Evolutionary conservation across 1,140 invertebrate genomes (phyloP).

Genomic region (Pristionchus pacificus): DNA sequence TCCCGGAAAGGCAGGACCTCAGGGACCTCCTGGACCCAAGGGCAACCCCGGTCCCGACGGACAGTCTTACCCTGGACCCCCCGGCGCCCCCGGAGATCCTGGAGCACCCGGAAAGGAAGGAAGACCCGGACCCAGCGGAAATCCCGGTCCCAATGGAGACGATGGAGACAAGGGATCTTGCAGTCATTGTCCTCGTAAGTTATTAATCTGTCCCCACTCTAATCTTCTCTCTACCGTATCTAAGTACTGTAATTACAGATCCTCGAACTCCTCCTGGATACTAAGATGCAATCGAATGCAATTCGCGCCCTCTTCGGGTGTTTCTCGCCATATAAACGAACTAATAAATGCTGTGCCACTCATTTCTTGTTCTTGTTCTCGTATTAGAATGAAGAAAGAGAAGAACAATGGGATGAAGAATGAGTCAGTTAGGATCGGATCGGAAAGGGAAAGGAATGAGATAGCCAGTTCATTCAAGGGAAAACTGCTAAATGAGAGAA

Average conservation of each 20-base stretch:
- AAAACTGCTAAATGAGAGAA: no score
- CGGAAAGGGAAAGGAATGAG: no score
- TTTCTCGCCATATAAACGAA: conserved; percentile 14
- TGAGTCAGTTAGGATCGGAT: no score
- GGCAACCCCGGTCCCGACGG: conserved; percentile 54
- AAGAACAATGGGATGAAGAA: no score
- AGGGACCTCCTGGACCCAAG: conserved; percentile 38
- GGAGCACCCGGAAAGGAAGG: conserved; percentile 40
- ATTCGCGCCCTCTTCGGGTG: conserved; percentile 22
- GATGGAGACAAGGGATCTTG: conserved; percentile 50
- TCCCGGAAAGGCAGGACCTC: conserved; percentile 37
- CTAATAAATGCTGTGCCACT: not conserved
- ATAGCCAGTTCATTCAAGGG: no score
- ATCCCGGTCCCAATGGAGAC: conserved; percentile 32
- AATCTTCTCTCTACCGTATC: not conserved
- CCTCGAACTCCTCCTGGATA: conserved; percentile 54
- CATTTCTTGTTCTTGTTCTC: no score
- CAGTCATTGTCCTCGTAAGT: conserved; percentile 46
- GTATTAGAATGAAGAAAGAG: no score
- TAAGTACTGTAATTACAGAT: no score
- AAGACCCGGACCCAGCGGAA: conserved; percentile 29
- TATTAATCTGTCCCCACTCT: no score
- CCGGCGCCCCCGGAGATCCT: conserved; percentile 48
- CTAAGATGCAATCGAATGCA: conserved; percentile 29
- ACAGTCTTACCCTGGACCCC: conserved; percentile 48